Evolutionary conservation across 2,113 vertebrate genomes (phyloP), one percentile per base, ranked within the genome.

Genomic region (Orcinus orca): DNA sequence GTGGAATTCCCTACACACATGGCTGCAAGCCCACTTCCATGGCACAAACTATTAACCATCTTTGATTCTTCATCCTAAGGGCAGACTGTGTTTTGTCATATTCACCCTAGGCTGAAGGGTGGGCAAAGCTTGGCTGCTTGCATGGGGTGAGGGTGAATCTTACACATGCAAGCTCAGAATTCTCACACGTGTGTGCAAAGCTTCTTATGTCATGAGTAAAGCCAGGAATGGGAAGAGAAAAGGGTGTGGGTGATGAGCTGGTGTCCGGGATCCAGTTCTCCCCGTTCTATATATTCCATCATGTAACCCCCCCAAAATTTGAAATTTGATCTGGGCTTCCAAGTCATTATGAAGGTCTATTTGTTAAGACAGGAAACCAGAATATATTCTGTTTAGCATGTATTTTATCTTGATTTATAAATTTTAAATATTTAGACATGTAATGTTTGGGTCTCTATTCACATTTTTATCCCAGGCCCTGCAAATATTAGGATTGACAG

Each of bases 381-480:
- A 84, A 84, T 26, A 11, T 6, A 53, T 70, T 90, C 31, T 60
- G 26, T 29, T 60, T 53, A 68, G 60, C 5, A 44, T 38, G 17
- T 26, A 26, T 70, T 55, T 38, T 25, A 80, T 44, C 55, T 93
- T 93, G 41, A 63, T 79, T 90, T 65, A 80, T n/a, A 83, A 21
- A 18, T 60, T 73, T 93, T 62, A 90, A 86, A 44, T 84, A 84
- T 58, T 77, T 79, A 89, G 89, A 60, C 25, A 81, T 23, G 47
- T 36, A 29, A 14, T 63, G 38, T 71, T 84, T 55, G 15, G 70
- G 23, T 79, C n/a, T 88, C 62, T 20, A 21, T 71, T 77, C 84
- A 70, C 63, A 70, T 83, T 63, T 55, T 73, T n/a, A 77, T 6
- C 47, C 55, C 9, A 18, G 71, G 18, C 14, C 36, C 70, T 88